These are phyloP conservation scores for Euwallacea fornicatus DNA, from an alignment of 1,140 invertebrate genomes.

Conservation along the genomic window DNA sequence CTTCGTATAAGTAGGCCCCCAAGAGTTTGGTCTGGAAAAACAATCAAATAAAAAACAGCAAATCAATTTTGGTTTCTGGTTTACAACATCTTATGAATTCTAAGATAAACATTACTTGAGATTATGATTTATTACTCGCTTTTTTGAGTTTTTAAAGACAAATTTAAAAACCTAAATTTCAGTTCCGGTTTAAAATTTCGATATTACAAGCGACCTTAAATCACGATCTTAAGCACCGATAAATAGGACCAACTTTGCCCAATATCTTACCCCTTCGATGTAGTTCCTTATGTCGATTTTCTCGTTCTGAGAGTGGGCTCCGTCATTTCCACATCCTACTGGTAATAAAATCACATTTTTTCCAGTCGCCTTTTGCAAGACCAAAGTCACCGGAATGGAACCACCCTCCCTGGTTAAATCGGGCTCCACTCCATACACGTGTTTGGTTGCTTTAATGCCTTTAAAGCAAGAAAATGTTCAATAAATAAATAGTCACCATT, in stretches of 20 bases:
- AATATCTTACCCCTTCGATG: constrained; percentile 82
- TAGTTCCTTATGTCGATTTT: constrained; percentile 93
- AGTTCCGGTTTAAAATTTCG: neutral
- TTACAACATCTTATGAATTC: too few species aligned
- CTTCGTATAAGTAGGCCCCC: constrained; percentile 82
- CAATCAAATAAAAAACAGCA: constrained; percentile 10
- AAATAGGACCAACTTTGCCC: neutral
- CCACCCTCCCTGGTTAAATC: constrained; percentile 97
- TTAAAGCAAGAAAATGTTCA: neutral
- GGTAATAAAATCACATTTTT: constrained; percentile 93
- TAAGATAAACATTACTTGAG: too few species aligned
- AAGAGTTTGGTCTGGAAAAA: constrained; percentile 80
- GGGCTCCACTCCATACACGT: constrained; percentile 90
- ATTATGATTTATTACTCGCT: too few species aligned
- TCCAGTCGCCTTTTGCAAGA: constrained; percentile 84
- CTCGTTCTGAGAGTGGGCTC: constrained; percentile 98
- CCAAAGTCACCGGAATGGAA: constrained; percentile 85
- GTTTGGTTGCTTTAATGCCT: constrained; percentile 77
- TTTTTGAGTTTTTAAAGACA: neutral
- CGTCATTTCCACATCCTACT: constrained; percentile 91
- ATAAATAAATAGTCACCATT: neutral
- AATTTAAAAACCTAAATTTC: neutral
- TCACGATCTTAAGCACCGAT: neutral
- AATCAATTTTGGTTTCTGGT: neutral
- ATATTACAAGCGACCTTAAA: neutral